Evolutionary conservation across 1,140 invertebrate species (phyloP).

Genomic region (Laodelphax striatellus): DNA sequence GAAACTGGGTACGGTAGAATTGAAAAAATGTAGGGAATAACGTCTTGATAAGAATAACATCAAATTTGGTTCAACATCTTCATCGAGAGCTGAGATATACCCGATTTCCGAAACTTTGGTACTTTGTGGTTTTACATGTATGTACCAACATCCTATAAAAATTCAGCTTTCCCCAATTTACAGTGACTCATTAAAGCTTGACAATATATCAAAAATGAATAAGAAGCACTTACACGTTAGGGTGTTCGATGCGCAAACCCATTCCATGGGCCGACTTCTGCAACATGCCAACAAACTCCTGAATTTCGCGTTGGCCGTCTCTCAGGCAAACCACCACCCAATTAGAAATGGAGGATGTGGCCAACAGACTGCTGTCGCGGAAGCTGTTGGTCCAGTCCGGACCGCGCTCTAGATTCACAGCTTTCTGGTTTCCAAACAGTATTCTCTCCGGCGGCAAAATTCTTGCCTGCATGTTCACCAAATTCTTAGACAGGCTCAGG

Average conservation of each 20-base stretch:
- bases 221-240: neutral
- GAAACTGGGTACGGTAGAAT: too few species aligned
- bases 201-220: too few species aligned
- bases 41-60: too few species aligned
- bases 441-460: conserved; percentile 43
- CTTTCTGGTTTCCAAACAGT: conserved; percentile 31
- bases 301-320: neutral
- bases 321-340: neutral
- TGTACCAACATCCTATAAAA: too few species aligned
- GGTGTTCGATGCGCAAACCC: neutral
- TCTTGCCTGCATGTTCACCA: conserved; percentile 45
- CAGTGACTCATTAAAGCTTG: too few species aligned
- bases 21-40: too few species aligned
- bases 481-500: conserved; percentile 39
- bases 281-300: neutral
- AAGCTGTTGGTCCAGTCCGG: conserved; percentile 55
- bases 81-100: too few species aligned
- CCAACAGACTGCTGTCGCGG: conserved; percentile 33
- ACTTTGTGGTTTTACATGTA: too few species aligned
- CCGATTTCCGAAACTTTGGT: too few species aligned
- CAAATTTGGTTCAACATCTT: too few species aligned
- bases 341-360: neutral
- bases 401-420: conserved; percentile 15
- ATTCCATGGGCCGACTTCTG: neutral
- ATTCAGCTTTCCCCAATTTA: too few species aligned